Percentiles rank a stretch among this genome's conserved stretches.
These are phyloP conservation scores for Cactoblastis cactorum DNA, from an alignment of 2,888 invertebrate genomes.

Conservation along the genomic window DNA sequence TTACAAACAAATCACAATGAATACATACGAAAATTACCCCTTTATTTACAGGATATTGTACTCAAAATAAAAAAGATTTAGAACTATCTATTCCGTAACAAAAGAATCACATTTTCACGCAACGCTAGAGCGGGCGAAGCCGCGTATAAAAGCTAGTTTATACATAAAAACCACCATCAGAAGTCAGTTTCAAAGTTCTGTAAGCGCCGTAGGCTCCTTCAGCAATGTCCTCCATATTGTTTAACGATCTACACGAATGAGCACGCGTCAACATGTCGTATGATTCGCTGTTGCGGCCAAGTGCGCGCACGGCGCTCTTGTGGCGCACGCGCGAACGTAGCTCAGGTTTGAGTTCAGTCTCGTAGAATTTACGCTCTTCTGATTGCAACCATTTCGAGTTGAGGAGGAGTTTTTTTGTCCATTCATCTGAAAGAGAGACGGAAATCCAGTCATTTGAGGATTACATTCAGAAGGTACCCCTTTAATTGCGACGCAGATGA, in stretches of 20 bases:
- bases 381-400: conserved; percentile 85
- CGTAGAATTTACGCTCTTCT: conserved; percentile 77
- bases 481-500: no score
- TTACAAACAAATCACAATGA: no score
- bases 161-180: conserved; percentile 42
- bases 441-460: neutral
- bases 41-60: no score
- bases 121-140: no score
- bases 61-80: no score
- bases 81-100: no score
- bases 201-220: conserved; percentile 63
- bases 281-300: conserved; percentile 49
- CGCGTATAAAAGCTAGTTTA: no score
- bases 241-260: conserved; percentile 59
- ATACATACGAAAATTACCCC: no score
- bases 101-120: no score
- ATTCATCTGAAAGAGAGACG: conserved; percentile 71
- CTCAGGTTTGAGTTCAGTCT: conserved; percentile 64
- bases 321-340: conserved; percentile 39
- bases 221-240: conserved; percentile 55
- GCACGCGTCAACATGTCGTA: conserved; percentile 65
- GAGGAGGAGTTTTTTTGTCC: conserved; percentile 84
- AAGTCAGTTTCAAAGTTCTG: conserved; percentile 53
- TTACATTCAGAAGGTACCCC: no score
- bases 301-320: conserved; percentile 45